A percentile compares a stretch with the other conserved stretches of the same genome.
Evolutionary conservation across 2,888 invertebrate species (phyloP).

Genomic region (Scrobipalpa atriplicella): DNA sequence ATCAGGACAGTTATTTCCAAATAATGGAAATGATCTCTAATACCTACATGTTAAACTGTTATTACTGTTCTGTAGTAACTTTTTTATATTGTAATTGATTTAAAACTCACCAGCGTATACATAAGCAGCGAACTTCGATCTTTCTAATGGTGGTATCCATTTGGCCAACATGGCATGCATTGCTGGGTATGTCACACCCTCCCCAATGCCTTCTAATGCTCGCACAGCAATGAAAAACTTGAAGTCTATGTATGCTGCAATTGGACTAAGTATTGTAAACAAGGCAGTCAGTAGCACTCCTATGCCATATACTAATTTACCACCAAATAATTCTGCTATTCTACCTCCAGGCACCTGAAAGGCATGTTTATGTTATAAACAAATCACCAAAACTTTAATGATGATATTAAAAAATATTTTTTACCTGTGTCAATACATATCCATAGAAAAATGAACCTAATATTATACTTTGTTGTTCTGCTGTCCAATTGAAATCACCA

Average conservation of each 20-base stretch:
- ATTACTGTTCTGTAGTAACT: background rate
- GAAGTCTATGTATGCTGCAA: slow-evolving; percentile 87
- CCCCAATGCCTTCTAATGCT: slow-evolving; percentile 92
- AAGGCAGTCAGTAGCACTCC: slow-evolving; percentile 92
- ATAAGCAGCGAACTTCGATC: slow-evolving; percentile 94
- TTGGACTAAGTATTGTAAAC: slow-evolving; percentile 91
- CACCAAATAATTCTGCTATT: slow-evolving; percentile 93
- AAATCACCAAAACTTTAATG: background rate
- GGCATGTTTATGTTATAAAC: background rate
- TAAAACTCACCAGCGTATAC: slow-evolving; percentile 89
- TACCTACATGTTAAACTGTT: too few relatives aligned
- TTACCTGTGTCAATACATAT: slow-evolving; percentile 90
- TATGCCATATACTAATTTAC: slow-evolving; percentile 92
- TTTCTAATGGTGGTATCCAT: slow-evolving; percentile 96
- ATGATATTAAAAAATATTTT: background rate
- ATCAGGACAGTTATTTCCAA: too few relatives aligned
- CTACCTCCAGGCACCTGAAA: slow-evolving; percentile 87
- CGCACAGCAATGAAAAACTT: slow-evolving; percentile 89
- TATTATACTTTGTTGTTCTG: slow-evolving; percentile 90
- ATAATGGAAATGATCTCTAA: too few relatives aligned
- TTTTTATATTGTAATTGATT: background rate
- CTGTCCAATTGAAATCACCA: slow-evolving; percentile 91
- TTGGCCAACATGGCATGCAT: slow-evolving; percentile 96
- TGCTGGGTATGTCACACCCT: slow-evolving; percentile 96
- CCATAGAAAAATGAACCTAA: slow-evolving; percentile 93